A percentile compares a stretch with the other conserved stretches of the same genome.
Conservation (phyloP, 1,140 invertebrate species). For the Drosophila micromelanica region DNA sequence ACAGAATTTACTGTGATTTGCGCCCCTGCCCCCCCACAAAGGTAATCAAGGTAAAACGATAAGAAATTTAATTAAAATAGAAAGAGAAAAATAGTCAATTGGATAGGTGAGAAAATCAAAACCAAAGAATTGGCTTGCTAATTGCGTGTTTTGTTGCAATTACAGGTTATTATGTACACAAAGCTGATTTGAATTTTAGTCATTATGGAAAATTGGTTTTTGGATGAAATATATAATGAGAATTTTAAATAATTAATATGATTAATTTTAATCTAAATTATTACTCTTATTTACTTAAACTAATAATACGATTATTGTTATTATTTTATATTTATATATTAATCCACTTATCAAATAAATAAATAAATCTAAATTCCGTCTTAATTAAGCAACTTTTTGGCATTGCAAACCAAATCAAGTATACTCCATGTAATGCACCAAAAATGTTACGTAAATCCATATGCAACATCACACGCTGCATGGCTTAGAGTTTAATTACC, state of each 20-base stretch:
- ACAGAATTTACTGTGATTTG: slow-evolving; percentile 20
- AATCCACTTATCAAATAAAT: too few species aligned
- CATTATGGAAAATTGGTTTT: too few species aligned
- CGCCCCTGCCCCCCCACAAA: neutral
- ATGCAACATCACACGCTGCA: slow-evolving; percentile 1
- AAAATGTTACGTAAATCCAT: slow-evolving; percentile 35
- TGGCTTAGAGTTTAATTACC: slow-evolving; percentile 52
- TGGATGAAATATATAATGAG: neutral
- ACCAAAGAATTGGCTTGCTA: slow-evolving; percentile 1
- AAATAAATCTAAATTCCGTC: slow-evolving; percentile 4
- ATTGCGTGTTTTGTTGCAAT: slow-evolving; percentile 5
- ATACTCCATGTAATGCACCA: slow-evolving; percentile 47
- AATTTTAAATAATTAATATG: too few species aligned
- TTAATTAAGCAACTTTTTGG: slow-evolving; percentile 40
- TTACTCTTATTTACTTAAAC: too few species aligned
- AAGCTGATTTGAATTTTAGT: neutral
- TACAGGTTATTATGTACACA: neutral
- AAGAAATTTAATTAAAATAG: slow-evolving; percentile 50
- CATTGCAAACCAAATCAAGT: slow-evolving; percentile 49
- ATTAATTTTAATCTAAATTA: too few species aligned
- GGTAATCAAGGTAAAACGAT: slow-evolving; percentile 9
- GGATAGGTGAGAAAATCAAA: neutral
- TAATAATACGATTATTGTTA: too few species aligned
- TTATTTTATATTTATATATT: too few species aligned
- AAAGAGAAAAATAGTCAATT: neutral